Base-by-base conservation (phyloP, 53 echinoderm and acorn worm species). In the Holothuria scabra region DNA sequence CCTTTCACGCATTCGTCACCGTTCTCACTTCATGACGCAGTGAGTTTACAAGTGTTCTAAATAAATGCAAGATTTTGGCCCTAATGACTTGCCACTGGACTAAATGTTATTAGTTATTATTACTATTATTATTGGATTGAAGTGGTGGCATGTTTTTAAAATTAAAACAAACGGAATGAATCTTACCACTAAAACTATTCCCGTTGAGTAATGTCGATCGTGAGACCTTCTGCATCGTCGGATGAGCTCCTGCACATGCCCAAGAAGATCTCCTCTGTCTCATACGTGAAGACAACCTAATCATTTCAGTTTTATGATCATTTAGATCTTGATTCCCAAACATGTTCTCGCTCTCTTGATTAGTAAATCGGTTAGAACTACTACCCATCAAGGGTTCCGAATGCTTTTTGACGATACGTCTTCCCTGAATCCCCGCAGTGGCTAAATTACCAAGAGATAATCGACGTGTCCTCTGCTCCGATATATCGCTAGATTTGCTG, bases 201-300 rank as follows among this genome's bases (percentile, higher is more conserved):
- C 82, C 75, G 52, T 86, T 74, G 16, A 89, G 74, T 10, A 93
- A 72, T 14, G 88, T 58, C 22, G 88, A 18, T 5, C 84, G 56
- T 9, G 91, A 91, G 35, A 75, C 59, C 5, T 61, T 65, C 59
- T 86, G 78, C 32, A 83, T 20, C 8, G 71, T 56, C 26, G 91
- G 57, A 30, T 86, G 82, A 67, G 86, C 62, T n/a, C 91, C 86
- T 1, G 59, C 78, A 67, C 88, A 88, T 8, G 89, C 91, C 94
- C 94, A 93, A 5, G 94, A 91, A 25, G 94, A 93, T 2, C 94
- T 76, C 25, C 94, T 56, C 79, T 78, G 84, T 16, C 76, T 66
- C 28, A 49, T 24, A 26, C 84, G 76, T 37, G 69, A 33, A 6
- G 68, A 52, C 19, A 9, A 29, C 13, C n/a, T 56, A 13, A 48